These are phyloP conservation scores for Odontocolon sp. DNA, from an alignment of 2,888 invertebrate species.

Conservation along the genomic window DNA sequence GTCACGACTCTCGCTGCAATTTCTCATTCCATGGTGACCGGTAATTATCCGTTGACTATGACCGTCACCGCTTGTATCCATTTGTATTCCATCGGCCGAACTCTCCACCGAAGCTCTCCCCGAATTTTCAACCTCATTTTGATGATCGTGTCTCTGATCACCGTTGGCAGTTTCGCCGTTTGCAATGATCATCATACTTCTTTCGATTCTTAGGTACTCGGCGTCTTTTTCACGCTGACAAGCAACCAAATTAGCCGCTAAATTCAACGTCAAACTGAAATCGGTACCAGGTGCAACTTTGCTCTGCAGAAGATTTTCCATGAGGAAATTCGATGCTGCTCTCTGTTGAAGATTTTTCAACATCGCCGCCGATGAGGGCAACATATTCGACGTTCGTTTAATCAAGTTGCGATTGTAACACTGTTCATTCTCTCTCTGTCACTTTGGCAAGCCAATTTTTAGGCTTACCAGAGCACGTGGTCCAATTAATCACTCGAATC, in stretches of 20 bases:
- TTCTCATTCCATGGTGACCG: conserved; percentile 50
- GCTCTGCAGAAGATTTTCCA: conserved; percentile 85
- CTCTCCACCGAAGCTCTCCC: no score
- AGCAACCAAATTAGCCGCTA: conserved; percentile 78
- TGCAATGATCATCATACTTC: conserved; percentile 62
- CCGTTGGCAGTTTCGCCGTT: conserved; percentile 40
- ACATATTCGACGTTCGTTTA: conserved; percentile 68
- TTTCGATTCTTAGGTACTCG: conserved; percentile 67
- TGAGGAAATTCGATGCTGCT: conserved; percentile 84
- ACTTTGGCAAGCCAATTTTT: background rate
- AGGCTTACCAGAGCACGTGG: background rate
- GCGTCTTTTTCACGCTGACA: conserved; percentile 77
- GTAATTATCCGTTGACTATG: conserved; percentile 49
- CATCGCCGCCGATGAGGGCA: conserved; percentile 80
- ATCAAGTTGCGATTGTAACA: background rate
- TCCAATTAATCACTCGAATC: background rate
- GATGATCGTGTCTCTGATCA: conserved; percentile 52
- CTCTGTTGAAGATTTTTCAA: conserved; percentile 79
- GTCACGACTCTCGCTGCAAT: conserved; percentile 30
- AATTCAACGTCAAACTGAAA: conserved; percentile 83
- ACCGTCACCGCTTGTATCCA: conserved; percentile 53
- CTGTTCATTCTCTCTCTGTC: background rate
- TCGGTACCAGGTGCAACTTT: conserved; percentile 79
- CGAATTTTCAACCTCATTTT: conserved; percentile 53
- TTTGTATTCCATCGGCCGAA: conserved; percentile 39